Percentiles rank a stretch among this genome's conserved stretches.
Evolutionary conservation across 2,113 vertebrate genomes (phyloP).

Genomic region (Epinephelus moara): DNA sequence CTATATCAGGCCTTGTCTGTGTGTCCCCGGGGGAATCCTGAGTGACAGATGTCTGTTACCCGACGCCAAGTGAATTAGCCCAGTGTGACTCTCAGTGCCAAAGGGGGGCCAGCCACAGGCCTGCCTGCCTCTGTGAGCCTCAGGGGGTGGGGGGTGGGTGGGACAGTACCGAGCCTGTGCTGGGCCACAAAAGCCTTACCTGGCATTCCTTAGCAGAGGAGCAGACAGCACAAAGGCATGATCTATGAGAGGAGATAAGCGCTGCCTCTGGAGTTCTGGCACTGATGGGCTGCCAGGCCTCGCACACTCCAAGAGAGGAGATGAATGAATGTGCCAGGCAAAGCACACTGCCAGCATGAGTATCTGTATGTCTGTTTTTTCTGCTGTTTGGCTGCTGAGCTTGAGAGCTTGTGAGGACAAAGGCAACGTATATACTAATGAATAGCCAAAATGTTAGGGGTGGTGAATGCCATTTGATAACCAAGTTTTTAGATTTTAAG

Average conservation of each 20-base stretch:
- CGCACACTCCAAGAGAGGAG: constrained; percentile 64
- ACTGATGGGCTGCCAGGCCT: constrained; percentile 64
- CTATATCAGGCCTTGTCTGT: constrained; percentile 71
- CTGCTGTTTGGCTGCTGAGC: constrained; percentile 50
- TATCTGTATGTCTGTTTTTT: constrained; percentile 58
- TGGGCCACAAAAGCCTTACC: constrained; percentile 67
- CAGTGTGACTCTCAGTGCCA: constrained; percentile 73
- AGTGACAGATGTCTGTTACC: constrained; percentile 86
- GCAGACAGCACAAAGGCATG: constrained; percentile 64
- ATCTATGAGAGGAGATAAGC: constrained; percentile 78
- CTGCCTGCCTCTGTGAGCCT: constrained; percentile 61
- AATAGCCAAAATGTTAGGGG: neutral
- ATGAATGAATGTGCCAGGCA: constrained; percentile 68
- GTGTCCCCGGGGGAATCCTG: constrained; percentile 76
- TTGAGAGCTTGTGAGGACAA: constrained; percentile 27
- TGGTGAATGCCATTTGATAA: neutral
- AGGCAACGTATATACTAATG: constrained; percentile 21
- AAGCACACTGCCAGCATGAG: constrained; percentile 53
- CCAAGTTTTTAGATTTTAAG: neutral
- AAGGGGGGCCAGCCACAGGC: constrained; percentile 58
- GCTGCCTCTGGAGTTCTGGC: constrained; percentile 73
- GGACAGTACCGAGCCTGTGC: constrained; percentile 43
- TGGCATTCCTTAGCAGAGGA: constrained; percentile 82
- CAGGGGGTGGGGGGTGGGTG: constrained; percentile 29
- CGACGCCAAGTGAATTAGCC: constrained; percentile 84